Evolutionary conservation across 2,888 invertebrate genomes (phyloP), one percentile per base, ranked within the genome.

Genomic region (Drosophila phalerata): DNA sequence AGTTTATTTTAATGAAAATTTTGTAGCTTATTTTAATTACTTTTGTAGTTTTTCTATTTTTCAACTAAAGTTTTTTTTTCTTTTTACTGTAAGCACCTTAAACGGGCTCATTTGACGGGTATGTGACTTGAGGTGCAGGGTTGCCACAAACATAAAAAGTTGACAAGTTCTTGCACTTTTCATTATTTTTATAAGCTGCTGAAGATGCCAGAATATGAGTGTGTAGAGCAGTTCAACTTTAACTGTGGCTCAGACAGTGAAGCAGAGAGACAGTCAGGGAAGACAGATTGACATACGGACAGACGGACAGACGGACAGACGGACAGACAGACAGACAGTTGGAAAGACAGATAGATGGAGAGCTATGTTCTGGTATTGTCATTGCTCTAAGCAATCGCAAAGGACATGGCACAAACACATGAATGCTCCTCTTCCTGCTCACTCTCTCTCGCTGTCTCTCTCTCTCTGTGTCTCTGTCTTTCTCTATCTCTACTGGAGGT

Each of bases 131-230:
- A 5, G 28, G 28, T 28, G 0, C 8, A 28, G 28, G 38, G 37
- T 52, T 40, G 11, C n/a, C 37, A 52, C 22, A 43, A n/a, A 30
- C 53, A 69, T 69, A 56, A 32, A 19, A 32, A 43, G 42, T 62
- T 77, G 69, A 64, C 68, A 72, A 69, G 65, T 53, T 62, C 58
- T 71, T 57, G 65, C 69, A 78, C 76, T 76, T 70, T 52, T 64
- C 45, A 57, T 57, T 57, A 47, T 37, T 47, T 80, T 76, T 77
- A 77, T 61, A 78, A 77, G 60, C 71, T 70, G 61, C 73, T 48
- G 19, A 56, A 64, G 43, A 60, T 60, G 58, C 58, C 32, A 47
- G 58, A 48, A 22, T 22, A 13, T 22, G 60, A 13, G 40, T 61
- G 17, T 19, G 42, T 13, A 2, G 57, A 64, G 56, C 61, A 58